Evolutionary conservation across 2,888 invertebrate species (phyloP), one percentile per base, ranked within the genome.

Genomic region (Mythimna loreyi): DNA sequence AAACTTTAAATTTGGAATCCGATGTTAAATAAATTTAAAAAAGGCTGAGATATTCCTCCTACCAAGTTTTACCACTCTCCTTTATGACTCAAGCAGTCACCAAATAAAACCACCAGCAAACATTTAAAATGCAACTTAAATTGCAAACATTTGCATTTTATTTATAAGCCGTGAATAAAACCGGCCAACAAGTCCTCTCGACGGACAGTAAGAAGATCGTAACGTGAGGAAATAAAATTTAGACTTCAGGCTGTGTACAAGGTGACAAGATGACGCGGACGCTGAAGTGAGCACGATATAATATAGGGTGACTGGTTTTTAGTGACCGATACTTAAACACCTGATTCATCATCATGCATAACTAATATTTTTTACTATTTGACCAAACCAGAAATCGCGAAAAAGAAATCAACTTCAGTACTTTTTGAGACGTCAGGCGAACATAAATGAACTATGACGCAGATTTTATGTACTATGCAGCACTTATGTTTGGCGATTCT

Each of bases 181-280:
- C 21, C n/a, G n/a, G 30, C 43, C 28, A 57, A 66, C 74, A 57
- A 45, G 50, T 36, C n/a, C 67, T 57, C 75, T 71, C 16, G 45
- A 73, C 65, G 9, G 6, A 33, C 43, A 16, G 30, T 30, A 7
- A 57, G 43, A 21, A 40, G 19, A 33, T 30, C 57, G 56, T 67
- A 57, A 75, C 30, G n/a, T 21, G n/a, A 21, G 25, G 28, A 66
- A 28, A 67, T 66, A 71, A 50, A 74, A 36, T 74, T 33, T 25
- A 52, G 13, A 52, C 33, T 43, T 43, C 19, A 50, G n/a, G n/a
- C 8, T n/a, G 4, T n/a, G n/a, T 1, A n/a, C n/a, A 45, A 5
- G n/a, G 19, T 45, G 43, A 45, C 0, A n/a, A 45, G 43, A 19
- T 45, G 43, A 6, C 4, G 43, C 43, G 43, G 6, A 6, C 6